phyloP scores from a whole-genome alignment of 2,888 invertebrate species.

The Cryptophagus acutangulus region DNA sequence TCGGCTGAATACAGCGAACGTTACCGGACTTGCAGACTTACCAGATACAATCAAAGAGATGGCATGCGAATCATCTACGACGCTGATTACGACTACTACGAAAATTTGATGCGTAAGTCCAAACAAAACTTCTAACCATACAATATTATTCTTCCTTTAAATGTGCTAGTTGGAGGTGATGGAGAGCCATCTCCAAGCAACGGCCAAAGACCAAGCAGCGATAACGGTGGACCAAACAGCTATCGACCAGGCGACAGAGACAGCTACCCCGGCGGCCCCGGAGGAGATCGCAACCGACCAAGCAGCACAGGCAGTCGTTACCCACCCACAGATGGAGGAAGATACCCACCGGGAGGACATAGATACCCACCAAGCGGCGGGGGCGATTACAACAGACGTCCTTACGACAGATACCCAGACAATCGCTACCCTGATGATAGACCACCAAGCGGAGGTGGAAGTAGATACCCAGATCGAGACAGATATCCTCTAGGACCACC shows the following conservation, averaged over 20 bases:
- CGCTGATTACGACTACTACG: constrained; percentile 89
- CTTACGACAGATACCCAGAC: constrained; percentile 25
- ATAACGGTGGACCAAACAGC: constrained; percentile 23
- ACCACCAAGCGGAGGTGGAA: constrained; percentile 19
- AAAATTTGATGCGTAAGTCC: constrained; percentile 85
- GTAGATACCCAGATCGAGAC: constrained; percentile 37
- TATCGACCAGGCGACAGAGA: constrained; percentile 27
- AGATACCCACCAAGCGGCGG: constrained; percentile 35
- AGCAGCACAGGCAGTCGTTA: constrained; percentile 27
- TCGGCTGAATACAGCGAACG: constrained; percentile 86
- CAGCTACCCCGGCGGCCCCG: constrained; percentile 27
- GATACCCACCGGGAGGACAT: constrained; percentile 30
- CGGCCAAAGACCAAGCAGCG: constrained; percentile 30
- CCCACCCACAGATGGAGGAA: constrained; percentile 32
- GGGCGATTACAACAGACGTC: constrained; percentile 18
- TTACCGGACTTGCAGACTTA: constrained; percentile 76
- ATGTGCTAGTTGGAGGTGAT: constrained; percentile 34
- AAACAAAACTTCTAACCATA: background rate
- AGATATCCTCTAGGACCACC: constrained; percentile 49
- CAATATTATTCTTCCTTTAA: background rate
- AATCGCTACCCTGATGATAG: constrained; percentile 7
- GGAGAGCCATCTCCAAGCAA: constrained; percentile 31
- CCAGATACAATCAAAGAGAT: constrained; percentile 81
- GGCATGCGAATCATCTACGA: constrained; percentile 86
- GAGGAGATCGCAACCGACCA: constrained; percentile 30